These are phyloP conservation scores for Phyllotis vaccarum DNA, from an alignment of 2,797 vertebrate genomes.

Conservation along the genomic window DNA sequence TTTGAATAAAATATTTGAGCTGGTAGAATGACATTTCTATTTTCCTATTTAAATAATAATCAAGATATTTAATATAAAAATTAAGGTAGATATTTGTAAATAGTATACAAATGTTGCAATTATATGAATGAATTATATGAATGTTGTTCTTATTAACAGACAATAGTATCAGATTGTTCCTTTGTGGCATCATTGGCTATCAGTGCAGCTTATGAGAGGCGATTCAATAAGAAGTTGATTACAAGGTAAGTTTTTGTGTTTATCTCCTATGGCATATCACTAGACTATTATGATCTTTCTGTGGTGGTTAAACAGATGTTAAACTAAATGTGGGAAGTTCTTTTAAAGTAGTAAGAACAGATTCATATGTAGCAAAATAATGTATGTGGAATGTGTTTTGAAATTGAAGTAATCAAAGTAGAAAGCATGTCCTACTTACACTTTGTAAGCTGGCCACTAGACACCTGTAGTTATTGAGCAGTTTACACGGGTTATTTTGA, in stretches of 20 bases:
- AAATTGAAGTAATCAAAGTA: slow-evolving; percentile 33
- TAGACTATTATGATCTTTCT: background rate
- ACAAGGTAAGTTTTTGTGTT: slow-evolving; percentile 91
- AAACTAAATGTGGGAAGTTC: slow-evolving; percentile 31
- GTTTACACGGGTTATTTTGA: slow-evolving; percentile 18
- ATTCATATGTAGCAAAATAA: background rate
- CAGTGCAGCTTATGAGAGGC: slow-evolving; percentile 98
- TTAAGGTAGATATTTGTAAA: background rate
- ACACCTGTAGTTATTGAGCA: background rate
- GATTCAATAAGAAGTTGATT: slow-evolving; percentile 98
- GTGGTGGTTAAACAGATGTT: background rate
- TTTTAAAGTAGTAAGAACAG: background rate
- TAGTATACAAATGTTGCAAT: background rate
- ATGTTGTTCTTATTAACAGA: slow-evolving; percentile 88
- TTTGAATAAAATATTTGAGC: slow-evolving; percentile 26
- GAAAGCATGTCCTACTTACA: background rate
- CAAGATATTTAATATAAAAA: slow-evolving; percentile 54
- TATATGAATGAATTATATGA: slow-evolving; percentile 25
- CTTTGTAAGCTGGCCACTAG: background rate
- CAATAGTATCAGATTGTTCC: slow-evolving; percentile 99
- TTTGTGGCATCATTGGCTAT: slow-evolving; percentile 99
- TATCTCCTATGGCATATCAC: background rate
- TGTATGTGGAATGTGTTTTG: background rate
- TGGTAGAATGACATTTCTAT: slow-evolving; percentile 10
- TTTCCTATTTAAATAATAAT: slow-evolving; percentile 55